A percentile compares a stretch with the other conserved stretches of the same genome.
Conservation (phyloP, 2,797 vertebrate species). For the Ispidina picta region DNA sequence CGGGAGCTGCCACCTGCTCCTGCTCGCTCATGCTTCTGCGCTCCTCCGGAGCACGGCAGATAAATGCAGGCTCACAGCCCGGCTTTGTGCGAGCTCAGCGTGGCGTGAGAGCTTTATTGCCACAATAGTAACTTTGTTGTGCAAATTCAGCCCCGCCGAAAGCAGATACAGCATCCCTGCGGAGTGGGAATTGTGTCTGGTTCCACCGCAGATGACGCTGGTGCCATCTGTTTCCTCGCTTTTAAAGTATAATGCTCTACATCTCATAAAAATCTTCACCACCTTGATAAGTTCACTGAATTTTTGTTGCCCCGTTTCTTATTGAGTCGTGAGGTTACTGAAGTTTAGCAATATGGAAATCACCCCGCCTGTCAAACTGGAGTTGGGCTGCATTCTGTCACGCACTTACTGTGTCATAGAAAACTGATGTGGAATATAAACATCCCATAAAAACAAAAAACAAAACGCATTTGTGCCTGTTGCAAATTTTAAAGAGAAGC, state of each 20-base stretch:
- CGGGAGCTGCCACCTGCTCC: background rate
- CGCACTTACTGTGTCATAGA: background rate
- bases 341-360: background rate
- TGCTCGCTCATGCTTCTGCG: background rate
- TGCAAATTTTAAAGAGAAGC: background rate
- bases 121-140: constrained; percentile 29
- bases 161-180: background rate
- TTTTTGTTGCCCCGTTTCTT: background rate
- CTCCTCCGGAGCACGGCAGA: background rate
- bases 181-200: background rate
- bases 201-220: background rate
- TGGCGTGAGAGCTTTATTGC: background rate
- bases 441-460: background rate
- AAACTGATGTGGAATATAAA: background rate
- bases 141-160: constrained; percentile 12
- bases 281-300: background rate
- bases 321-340: background rate
- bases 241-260: background rate
- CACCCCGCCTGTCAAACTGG: background rate
- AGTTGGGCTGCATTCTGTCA: background rate
- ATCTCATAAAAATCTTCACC: background rate
- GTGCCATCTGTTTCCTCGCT: background rate
- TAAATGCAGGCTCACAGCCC: background rate
- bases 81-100: background rate
- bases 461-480: background rate